Base-by-base conservation (phyloP, 2,797 vertebrate species). In the Otus scops region DNA sequence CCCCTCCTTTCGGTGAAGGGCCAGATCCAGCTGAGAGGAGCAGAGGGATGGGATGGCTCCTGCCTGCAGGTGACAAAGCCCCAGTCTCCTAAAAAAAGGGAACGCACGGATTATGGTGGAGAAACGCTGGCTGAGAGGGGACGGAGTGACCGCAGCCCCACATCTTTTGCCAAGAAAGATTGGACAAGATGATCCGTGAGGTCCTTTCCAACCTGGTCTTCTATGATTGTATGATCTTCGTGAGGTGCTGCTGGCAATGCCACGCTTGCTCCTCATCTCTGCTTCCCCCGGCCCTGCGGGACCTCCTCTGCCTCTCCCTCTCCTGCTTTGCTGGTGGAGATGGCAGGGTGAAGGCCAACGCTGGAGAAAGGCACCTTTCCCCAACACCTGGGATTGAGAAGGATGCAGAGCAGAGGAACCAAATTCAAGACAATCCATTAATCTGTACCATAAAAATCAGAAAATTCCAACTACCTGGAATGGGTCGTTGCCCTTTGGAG, bases 121-220 rank as follows among this genome's bases (percentile, higher is more conserved):
- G 47, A 64, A 60, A 27, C 0, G 0, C 19, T 53, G 43, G 23
- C 47, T 56, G 48, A n/a, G 43, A 74, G 32, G 57, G 56, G 71
- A 34, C 0, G 10, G 61, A 1, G 30, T 1, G 23, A 27, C 3
- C 6, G 1, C 36, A 12, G 38, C 10, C 36, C 43, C 54, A 14
- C 23, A 8, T 13, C 32, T 45, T 45, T 45, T 45, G 43, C 19
- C 43, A 45, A 21, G 20, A 21, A 45, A 20, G 43, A 17, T 45
- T 45, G 43, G 43, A 45, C 43, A 18, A 45, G 43, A 45, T 45
- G 43, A 45, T 45, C 43, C 19, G 4, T 45, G 43, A 45, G 43
- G 43, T 45, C 43, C 43, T 10, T 45, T 45, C 43, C 43, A 20
- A 45, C 19, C 43, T 45, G 43, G 43, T 45, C 20, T 45, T 45